A percentile compares a stretch with the other conserved stretches of the same genome.
Conservation (phyloP, 2,113 vertebrate species). For the Melanerpes formicivorus region DNA sequence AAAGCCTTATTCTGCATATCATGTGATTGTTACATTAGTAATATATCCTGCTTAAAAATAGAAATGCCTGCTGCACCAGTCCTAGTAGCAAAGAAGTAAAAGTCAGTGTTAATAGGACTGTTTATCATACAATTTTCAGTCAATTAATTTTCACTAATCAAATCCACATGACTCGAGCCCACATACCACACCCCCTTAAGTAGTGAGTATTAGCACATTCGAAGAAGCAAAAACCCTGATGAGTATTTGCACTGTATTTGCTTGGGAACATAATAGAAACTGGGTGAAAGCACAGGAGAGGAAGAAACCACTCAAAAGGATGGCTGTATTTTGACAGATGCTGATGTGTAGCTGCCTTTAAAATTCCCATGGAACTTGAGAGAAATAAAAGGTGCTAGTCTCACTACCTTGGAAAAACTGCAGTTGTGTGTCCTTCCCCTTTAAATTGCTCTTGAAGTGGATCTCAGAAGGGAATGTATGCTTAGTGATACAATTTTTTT, state of each 20-base stretch:
- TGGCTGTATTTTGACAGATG: neutral
- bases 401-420: neutral
- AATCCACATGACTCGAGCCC: neutral
- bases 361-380: neutral
- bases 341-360: neutral
- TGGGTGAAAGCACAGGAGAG: neutral
- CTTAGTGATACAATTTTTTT: neutral
- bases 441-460: neutral
- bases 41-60: slow-evolving; percentile 37
- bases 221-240: neutral
- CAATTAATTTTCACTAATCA: neutral
- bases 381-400: neutral
- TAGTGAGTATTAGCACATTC: neutral
- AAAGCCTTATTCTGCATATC: slow-evolving; percentile 1
- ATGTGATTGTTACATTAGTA: slow-evolving; percentile 6
- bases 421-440: neutral
- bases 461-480: neutral
- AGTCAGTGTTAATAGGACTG: slow-evolving; percentile 3
- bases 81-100: neutral
- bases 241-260: neutral
- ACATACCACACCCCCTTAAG: neutral
- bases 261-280: neutral
- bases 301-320: neutral
- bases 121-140: slow-evolving; percentile 5
- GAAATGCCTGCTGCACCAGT: neutral